Base-by-base conservation (phyloP, 2,888 invertebrate genomes). In the Andrena praecox region DNA sequence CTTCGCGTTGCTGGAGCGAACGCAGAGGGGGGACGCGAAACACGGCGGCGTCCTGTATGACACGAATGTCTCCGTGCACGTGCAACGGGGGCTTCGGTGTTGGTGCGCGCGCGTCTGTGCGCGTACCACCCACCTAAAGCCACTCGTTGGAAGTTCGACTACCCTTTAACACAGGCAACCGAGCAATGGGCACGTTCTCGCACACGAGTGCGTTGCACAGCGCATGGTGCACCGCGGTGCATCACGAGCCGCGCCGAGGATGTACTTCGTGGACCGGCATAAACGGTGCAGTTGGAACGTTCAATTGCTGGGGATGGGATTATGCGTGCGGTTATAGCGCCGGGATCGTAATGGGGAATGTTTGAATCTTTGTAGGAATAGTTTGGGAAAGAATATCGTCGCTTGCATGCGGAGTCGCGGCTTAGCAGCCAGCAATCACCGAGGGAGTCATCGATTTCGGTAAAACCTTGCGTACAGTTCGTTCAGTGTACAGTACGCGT, bases 71-170 rank as follows among this genome's bases (percentile, higher is more conserved):
- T 56, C 50, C 35, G 67, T 60, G 63, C 72, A 74, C 66, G 7
- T n/a, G 59, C 82, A 56, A 62, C 27, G 20, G 6, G n/a, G 42
- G 33, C 48, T 54, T 24, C 10, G 10, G 50, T 10, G 10, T 52
- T 0, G 1, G 42, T 27, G 33, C 64, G 27, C 59, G 70, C 52
- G 27, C 73, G 24, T 12, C 24, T 24, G 67, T 80, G 56, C 50
- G 66, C 35, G 64, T 85, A 74, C 87, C 85, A 85, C 87, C 87
- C 85, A 89, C 85, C 79, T 83, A 82, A 80, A 79, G 78, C 89
- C 87, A 85, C 83, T 85, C 85, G 79, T 66, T 67, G 50, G 72
- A 76, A 79, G 81, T 77, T 60, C 69, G 82, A 73, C 84, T 87
- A 71, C 85, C 78, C 80, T 83, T 84, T 80, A 69, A 69, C 72